Base-by-base conservation (phyloP, 2,113 vertebrate species). In the Zootoca vivipara region DNA sequence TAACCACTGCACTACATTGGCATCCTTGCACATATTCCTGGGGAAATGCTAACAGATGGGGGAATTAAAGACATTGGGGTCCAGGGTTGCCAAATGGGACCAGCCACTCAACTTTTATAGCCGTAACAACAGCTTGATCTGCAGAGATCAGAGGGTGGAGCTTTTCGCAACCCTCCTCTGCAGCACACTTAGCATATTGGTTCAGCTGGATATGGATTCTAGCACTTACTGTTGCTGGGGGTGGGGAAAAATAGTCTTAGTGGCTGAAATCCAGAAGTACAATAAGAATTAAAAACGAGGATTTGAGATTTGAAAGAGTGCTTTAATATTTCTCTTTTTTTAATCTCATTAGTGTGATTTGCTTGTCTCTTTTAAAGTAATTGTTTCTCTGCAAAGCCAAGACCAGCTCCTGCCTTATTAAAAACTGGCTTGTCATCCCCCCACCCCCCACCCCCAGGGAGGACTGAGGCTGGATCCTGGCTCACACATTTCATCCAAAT, bases 401-500 rank as follows among this genome's bases (percentile, higher is more conserved):
- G 28, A 12, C 24, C 1, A 33, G 69, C 9, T 8, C 1, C 2
- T 1, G 35, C 56, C 22, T 20, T 30, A 12, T 10, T 20, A 24
- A 26, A 86, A 90, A 88, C 79, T 69, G 42, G 80, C 64, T 78
- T 72, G 73, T 88, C 83, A 35, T 87, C 86, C 86, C 86, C 74
- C 58, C n/a, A n/a, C n/a, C n/a, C n/a, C n/a, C n/a, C n/a, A n/a
- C n/a, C 3, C 42, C 78, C 78, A 75, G 38, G 74, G 89, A 81
- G 85, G 75, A 83, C 78, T 75, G 87, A 92, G 78, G 8, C 87
- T 90, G 83, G 82, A 80, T 90, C 85, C 20, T 33, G 24, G 26
- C 87, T 67, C 86, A 75, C 65, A 85, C 91, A 90, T 92, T 83
- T 90, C 86, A 91, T 62, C 83, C 89, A 18, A 86, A 75, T 86